Evolutionary conservation across 2,888 invertebrate genomes (phyloP), one percentile per base, ranked within the genome.

Genomic region (Amphipyra berbera): DNA sequence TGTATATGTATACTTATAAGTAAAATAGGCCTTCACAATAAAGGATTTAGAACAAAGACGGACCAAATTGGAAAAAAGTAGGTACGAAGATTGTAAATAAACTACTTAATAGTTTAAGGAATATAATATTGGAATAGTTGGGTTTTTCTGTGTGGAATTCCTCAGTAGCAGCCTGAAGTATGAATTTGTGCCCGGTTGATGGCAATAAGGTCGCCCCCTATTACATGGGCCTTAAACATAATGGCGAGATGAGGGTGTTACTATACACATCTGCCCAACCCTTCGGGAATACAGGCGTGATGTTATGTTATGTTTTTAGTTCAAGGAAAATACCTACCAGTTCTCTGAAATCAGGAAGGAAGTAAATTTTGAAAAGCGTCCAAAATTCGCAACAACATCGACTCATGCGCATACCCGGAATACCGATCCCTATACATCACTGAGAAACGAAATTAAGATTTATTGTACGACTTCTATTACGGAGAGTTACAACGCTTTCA

Each of bases 281-380:
- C n/a, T n/a, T n/a, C n/a, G n/a, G n/a, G n/a, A n/a, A n/a, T n/a
- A n/a, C n/a, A n/a, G n/a, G n/a, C n/a, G n/a, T n/a, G n/a, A n/a
- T n/a, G n/a, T n/a, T n/a, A n/a, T n/a, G n/a, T n/a, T n/a, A n/a
- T n/a, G n/a, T n/a, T n/a, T n/a, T n/a, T n/a, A n/a, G n/a, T 57
- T 77, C 56, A 64, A 62, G 57, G 48, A 7, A 54, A 65, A 40
- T 35, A 58, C 48, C 46, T 47, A 58, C 35, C 41, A 55, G 63
- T 67, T 78, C 64, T 27, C 12, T 4, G 79, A 70, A 76, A 35
- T 58, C 55, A 61, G 79, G 79, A 81, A 78, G 79, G 73, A 81
- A 78, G 52, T 65, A 37, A 30, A 58, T 62, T 72, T 78, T 78
- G 78, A 81, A 66, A 78, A 53, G 61, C 76, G 59, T 81, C 78